phyloP scores from a whole-genome alignment of 1,140 invertebrate genomes.

The Magallana gigas region DNA sequence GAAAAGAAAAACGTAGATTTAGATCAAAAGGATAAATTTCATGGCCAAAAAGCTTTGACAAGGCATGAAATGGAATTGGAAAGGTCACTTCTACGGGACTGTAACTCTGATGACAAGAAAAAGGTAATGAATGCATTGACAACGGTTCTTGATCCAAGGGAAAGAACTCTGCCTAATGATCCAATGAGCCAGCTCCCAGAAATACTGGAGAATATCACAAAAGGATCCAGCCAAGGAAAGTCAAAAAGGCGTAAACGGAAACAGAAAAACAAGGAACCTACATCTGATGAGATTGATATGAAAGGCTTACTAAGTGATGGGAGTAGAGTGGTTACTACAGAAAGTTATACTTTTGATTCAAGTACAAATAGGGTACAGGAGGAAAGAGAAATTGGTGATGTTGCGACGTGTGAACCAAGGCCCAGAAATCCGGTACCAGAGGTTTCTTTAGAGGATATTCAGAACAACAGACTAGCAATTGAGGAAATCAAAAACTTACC shows the following conservation, averaged over 20 bases:
- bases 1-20: constrained; percentile 57
- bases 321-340: neutral
- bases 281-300: neutral
- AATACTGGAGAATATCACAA: constrained; percentile 57
- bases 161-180: constrained; percentile 56
- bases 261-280: neutral
- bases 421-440: constrained; percentile 59
- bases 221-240: neutral
- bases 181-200: constrained; percentile 68
- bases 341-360: neutral
- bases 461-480: constrained; percentile 72
- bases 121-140: constrained; percentile 35
- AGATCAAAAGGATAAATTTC: constrained; percentile 61
- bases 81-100: constrained; percentile 60
- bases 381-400: neutral
- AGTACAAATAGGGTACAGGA: neutral
- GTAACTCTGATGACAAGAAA: constrained; percentile 52
- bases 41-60: constrained; percentile 60
- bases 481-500: constrained; percentile 80
- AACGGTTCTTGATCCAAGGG: constrained; percentile 1
- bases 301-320: neutral
- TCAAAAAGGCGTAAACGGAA: neutral
- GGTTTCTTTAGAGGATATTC: constrained; percentile 51
- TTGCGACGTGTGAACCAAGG: constrained; percentile 44
- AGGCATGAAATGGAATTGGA: constrained; percentile 73